Evolutionary conservation across 2,113 vertebrate genomes (phyloP).

Genomic region (Silurus meridionalis): DNA sequence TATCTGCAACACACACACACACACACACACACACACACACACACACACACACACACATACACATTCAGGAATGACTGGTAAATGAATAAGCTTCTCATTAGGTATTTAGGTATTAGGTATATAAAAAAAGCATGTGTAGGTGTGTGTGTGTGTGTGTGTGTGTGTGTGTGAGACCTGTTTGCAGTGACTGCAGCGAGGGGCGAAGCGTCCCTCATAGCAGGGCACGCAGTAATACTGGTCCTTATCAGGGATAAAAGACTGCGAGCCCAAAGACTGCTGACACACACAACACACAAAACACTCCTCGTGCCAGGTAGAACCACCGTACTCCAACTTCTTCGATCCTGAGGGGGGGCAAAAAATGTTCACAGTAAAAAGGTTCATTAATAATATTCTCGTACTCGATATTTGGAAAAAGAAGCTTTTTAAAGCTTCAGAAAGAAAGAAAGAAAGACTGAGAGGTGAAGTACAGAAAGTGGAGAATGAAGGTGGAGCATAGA

Average conservation of each 20-base stretch:
- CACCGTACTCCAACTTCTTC: conserved; percentile 86
- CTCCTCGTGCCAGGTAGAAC: conserved; percentile 89
- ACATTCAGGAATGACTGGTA: neutral
- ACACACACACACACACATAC: no score
- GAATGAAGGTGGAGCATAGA: no score
- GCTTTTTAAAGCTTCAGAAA: neutral
- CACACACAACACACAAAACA: conserved; percentile 91
- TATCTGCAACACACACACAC: conserved; percentile 68
- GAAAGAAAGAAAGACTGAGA: no score
- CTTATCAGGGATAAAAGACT: conserved; percentile 90
- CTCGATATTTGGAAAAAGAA: neutral
- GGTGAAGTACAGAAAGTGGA: neutral
- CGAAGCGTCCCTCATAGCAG: conserved; percentile 88
- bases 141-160: neutral
- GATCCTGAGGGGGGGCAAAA: conserved; percentile 73
- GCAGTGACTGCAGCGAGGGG: conserved; percentile 90
- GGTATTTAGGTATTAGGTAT: neutral
- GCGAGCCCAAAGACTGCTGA: conserved; percentile 86
- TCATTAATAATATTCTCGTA: neutral
- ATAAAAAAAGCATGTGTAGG: neutral
- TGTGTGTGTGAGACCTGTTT: conserved; percentile 78
- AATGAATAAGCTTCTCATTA: neutral
- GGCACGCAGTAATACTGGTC: conserved; percentile 88
- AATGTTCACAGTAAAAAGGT: no score
- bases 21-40: neutral